These are phyloP conservation scores for Oscheius sp. DNA, from an alignment of 1,140 invertebrate species.

Conservation along the genomic window DNA sequence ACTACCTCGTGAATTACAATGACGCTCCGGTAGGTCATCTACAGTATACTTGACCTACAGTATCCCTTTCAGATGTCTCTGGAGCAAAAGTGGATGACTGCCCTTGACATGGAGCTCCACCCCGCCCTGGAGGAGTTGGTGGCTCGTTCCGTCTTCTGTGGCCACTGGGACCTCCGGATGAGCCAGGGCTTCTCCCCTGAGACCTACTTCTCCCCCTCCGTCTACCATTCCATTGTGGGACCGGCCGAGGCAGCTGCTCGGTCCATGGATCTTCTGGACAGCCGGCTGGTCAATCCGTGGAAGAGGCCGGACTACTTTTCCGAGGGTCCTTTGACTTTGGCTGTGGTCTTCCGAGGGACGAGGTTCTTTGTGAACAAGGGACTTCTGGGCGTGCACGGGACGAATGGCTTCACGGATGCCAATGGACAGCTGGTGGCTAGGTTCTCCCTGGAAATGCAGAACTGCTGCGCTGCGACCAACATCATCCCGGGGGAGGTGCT, in stretches of 20 bases:
- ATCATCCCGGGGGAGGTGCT: neutral
- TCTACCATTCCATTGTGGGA: neutral
- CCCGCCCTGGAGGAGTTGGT: neutral
- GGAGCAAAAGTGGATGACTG: neutral
- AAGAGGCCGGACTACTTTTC: neutral
- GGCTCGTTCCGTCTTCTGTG: neutral
- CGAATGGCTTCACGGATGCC: neutral
- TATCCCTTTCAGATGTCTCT: neutral
- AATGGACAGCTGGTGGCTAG: neutral
- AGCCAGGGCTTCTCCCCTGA: neutral
- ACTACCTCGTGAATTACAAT: neutral
- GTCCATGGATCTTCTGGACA: no score
- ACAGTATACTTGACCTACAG: neutral
- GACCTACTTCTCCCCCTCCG: neutral
- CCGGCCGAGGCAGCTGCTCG: neutral
- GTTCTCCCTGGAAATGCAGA: constrained; percentile 6
- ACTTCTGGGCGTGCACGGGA: neutral
- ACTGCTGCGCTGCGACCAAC: neutral
- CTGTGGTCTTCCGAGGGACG: neutral
- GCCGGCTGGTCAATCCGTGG: constrained; percentile 1
- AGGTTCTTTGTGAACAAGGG: constrained; percentile 1
- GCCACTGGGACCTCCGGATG: neutral
- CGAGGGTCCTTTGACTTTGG: neutral
- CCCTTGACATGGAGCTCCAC: neutral
- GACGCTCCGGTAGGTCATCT: neutral